Conservation (phyloP, 2,888 invertebrate genomes). For the Pterobdella sp. region DNA sequence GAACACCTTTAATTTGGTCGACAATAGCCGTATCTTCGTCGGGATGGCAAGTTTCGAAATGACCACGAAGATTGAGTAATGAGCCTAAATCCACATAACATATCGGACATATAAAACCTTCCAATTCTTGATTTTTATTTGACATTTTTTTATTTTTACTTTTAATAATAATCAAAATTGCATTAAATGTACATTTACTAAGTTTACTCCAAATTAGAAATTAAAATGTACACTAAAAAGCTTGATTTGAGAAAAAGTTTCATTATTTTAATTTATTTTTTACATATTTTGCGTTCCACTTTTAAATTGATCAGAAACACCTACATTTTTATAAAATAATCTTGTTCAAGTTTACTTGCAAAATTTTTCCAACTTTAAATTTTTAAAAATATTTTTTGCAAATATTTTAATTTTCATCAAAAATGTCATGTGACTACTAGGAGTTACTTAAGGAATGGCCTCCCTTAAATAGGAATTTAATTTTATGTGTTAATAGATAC, state of each 20-base stretch:
- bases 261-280: too few relatives aligned
- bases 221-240: too few relatives aligned
- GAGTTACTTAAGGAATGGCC: constrained; percentile 28
- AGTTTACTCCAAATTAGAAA: too few relatives aligned
- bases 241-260: too few relatives aligned
- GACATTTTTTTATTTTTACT: too few relatives aligned
- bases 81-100: constrained; percentile 83
- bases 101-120: constrained; percentile 90
- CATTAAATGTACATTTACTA: too few relatives aligned
- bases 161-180: too few relatives aligned
- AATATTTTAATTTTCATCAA: not conserved
- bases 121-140: constrained; percentile 53
- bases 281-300: too few relatives aligned
- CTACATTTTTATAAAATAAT: too few relatives aligned
- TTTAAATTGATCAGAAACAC: too few relatives aligned
- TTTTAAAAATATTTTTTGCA: not conserved
- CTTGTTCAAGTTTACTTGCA: too few relatives aligned
- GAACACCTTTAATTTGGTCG: constrained; percentile 50
- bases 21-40: constrained; percentile 54
- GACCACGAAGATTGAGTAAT: constrained; percentile 70
- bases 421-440: constrained; percentile 29
- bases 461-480: constrained; percentile 5
- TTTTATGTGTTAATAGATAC: constrained; percentile 4
- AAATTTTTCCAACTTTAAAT: constrained; percentile 1
- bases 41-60: constrained; percentile 77